A percentile compares a stretch with the other conserved stretches of the same genome.
Evolutionary conservation across 2,888 invertebrate species (phyloP).

Genomic region (Melinopterus prodromus): DNA sequence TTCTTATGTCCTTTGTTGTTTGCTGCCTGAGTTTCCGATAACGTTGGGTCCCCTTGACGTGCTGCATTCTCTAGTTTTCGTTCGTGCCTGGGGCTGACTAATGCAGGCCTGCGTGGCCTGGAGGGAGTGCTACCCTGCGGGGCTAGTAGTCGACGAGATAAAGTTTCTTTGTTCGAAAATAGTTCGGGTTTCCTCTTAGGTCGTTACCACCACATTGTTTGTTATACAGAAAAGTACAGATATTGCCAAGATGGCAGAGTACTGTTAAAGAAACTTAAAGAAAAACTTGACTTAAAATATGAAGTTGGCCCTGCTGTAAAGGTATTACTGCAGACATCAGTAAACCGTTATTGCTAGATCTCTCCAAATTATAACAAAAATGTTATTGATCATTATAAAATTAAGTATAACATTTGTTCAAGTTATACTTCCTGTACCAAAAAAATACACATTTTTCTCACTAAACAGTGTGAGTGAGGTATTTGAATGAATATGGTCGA

Average conservation of each 20-base stretch:
- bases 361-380: too few species aligned
- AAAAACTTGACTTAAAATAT: not conserved
- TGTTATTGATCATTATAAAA: too few species aligned
- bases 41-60: not conserved
- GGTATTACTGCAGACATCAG: too few species aligned
- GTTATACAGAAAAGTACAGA: not conserved
- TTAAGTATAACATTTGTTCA: too few species aligned
- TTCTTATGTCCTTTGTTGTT: not conserved
- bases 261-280: too few species aligned
- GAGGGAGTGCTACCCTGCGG: not conserved
- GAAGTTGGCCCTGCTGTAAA: too few species aligned
- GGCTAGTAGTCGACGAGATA: not conserved
- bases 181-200: not conserved
- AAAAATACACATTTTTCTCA: too few species aligned
- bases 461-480: too few species aligned
- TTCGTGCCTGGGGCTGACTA: not conserved
- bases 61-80: not conserved
- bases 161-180: not conserved
- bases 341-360: too few species aligned
- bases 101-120: not conserved
- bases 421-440: too few species aligned
- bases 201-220: not conserved
- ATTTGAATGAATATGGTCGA: too few species aligned
- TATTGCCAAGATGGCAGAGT: not conserved
- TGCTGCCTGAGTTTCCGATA: not conserved